phyloP scores from a whole-genome alignment of 2,888 invertebrate genomes.

The Mystacides longicornis region DNA sequence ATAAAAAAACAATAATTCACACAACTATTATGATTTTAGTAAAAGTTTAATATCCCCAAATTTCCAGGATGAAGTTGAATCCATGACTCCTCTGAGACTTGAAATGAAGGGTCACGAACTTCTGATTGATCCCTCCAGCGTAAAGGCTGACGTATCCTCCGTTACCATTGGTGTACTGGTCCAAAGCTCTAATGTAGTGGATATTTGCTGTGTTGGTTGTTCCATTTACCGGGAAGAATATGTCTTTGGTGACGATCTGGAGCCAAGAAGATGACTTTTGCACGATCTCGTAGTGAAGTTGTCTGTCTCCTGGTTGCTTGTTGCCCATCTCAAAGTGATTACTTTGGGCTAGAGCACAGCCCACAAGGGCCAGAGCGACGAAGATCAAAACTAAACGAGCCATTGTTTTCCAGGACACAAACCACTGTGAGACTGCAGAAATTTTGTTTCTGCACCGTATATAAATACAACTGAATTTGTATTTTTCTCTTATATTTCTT shows the following conservation, averaged over 20 bases:
- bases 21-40: no score
- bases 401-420: no score
- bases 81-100: constrained; percentile 39
- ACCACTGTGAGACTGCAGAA: no score
- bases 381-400: constrained; percentile 11
- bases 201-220: constrained; percentile 29
- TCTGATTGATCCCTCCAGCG: constrained; percentile 36
- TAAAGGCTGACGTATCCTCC: constrained; percentile 37
- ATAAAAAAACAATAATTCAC: no score
- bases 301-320: constrained; percentile 26
- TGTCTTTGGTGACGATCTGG: constrained; percentile 28
- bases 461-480: no score
- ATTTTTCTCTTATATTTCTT: no score
- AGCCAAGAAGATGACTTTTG: constrained; percentile 29
- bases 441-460: no score
- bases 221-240: constrained; percentile 27
- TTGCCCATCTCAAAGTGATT: constrained; percentile 27
- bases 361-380: constrained; percentile 21
- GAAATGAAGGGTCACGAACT: constrained; percentile 35
- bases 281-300: constrained; percentile 28
- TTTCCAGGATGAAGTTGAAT: constrained; percentile 38
- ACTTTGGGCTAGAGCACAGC: constrained; percentile 23
- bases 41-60: constrained; percentile 33
- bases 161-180: constrained; percentile 37
- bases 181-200: constrained; percentile 35